Base-by-base conservation (phyloP, 2,888 invertebrate genomes). In the Orchestes rusci region DNA sequence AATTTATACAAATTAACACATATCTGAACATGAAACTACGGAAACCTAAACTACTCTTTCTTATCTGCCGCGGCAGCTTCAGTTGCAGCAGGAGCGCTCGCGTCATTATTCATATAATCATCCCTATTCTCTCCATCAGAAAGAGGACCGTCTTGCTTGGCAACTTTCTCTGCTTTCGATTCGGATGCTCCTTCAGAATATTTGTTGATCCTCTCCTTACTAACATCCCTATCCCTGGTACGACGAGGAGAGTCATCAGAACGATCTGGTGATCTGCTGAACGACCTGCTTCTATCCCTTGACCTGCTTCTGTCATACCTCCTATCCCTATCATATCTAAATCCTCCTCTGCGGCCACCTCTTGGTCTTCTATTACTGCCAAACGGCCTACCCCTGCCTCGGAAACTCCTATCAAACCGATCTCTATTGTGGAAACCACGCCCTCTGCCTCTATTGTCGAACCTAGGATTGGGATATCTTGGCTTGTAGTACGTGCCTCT, bases 401-500 rank as follows among this genome's bases (percentile, higher is more conserved):
- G 43, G 51, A 60, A 66, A 50, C 68, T 64, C 40, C 67, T 61
- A 46, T 62, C 60, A 52, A 60, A 65, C 53, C 68, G 58, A 54
- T 69, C 68, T 44, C 70, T 58, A 29, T 64, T 60, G 49, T 66
- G 61, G 52, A 67, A 66, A 36, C 61, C 23, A 17, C 68, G 61
- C 19, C 67, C 59, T 60, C 52, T 60, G 18, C 75, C 73, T n/a
- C 76, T 65, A 41, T 73, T 70, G 1, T 75, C 74, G 2, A 60
- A 61, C 39, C 79, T 74, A 18, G 73, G 73, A 56, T 72, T 73
- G 63, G 83, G 82, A 74, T 84, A 84, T 51, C 85, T 75, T 1
- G 85, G 85, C 56, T 84, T 81, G 70, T 85, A 85, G 67, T 85
- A 85, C 1, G 84, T 84, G 51, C 84, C 84, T 42, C 84, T 76